A percentile compares a stretch with the other conserved stretches of the same genome.
Conservation (phyloP, 1,140 invertebrate species). For the Temnothorax longispinosus region DNA sequence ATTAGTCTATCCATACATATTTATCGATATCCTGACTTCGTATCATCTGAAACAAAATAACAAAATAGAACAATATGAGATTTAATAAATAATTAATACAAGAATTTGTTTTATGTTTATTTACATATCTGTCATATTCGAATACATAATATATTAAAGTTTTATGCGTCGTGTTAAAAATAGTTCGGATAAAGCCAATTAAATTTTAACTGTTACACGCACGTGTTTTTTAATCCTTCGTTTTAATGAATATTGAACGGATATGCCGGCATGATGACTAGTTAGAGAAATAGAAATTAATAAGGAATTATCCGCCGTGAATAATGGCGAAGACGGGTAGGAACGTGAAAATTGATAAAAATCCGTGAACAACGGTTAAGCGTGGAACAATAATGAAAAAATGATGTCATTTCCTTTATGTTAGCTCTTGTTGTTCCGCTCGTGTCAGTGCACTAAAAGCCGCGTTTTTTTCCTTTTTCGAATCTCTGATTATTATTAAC, state of each 20-base stretch:
- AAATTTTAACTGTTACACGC: conserved; percentile 8
- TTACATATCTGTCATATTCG: not conserved
- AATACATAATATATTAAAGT: not conserved
- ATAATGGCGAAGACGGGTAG: not conserved
- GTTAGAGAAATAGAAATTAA: not conserved
- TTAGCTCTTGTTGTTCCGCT: not conserved
- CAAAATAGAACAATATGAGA: not conserved
- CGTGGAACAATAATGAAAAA: conserved; percentile 41
- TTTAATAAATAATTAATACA: not conserved
- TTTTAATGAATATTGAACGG: conserved; percentile 7
- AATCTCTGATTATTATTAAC: conserved; percentile 16
- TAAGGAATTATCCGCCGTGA: conserved; percentile 5
- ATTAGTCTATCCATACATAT: not conserved
- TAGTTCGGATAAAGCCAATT: not conserved
- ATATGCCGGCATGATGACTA: not conserved
- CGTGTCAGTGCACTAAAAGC: not conserved
- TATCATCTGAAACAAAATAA: not conserved
- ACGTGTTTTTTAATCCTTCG: not conserved
- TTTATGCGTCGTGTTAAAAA: not conserved
- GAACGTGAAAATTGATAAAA: conserved; percentile 20
- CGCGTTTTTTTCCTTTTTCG: not conserved
- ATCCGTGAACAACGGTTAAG: not conserved
- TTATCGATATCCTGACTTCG: not conserved
- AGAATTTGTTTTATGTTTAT: not conserved
- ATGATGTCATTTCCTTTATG: conserved; percentile 22